Evolutionary conservation across 2,888 invertebrate species (phyloP), one percentile per base, ranked within the genome.

Genomic region (Chironomus riparius): DNA sequence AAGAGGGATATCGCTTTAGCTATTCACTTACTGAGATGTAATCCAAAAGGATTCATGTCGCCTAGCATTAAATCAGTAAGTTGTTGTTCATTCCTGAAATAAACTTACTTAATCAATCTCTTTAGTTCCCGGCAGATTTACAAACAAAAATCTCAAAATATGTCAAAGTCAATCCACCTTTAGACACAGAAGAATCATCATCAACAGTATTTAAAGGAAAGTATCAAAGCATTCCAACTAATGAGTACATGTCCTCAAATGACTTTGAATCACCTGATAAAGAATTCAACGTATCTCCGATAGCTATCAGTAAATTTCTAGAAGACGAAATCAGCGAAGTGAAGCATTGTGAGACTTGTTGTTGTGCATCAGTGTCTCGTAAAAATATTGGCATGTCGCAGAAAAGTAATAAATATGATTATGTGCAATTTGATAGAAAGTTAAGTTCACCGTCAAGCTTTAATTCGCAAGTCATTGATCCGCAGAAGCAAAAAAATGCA

Each of bases 1-100:
- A 92, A 95, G 83, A 93, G 92, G 81, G 97, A 97, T 83, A 95
- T 97, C 82, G 94, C 92, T 84, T 85, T 95, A 81, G 97, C 97
- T 78, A 95, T 97, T 79, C 95, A 97, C 84, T 87, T 97, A 80
- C 86, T 97, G 75, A 97, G 97, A 83, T 97, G 97, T 84, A 97
- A 96, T 82, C 97, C 97, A 79, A 93, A 94, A 79, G 94, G 94
- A 85, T 97, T 96, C 86, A 92, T 97, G 77, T 91, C 95, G 68
- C 97, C 96, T 82, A 94, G 92, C 85, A 89, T 94, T 80, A 94
- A 94, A 82, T 90, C 91, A 84, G 95, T 95, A 87, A 90, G 91
- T 88, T 21, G 73, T 24, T 24, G 2, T 24, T 3, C 3, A 24
- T 24, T 24, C 22, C 22, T 24, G 22, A 24, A 24, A 24, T 3